Evolutionary conservation across 2,888 invertebrate species (phyloP), one percentile per base, ranked within the genome.

Genomic region (Drosophila niveifrons): DNA sequence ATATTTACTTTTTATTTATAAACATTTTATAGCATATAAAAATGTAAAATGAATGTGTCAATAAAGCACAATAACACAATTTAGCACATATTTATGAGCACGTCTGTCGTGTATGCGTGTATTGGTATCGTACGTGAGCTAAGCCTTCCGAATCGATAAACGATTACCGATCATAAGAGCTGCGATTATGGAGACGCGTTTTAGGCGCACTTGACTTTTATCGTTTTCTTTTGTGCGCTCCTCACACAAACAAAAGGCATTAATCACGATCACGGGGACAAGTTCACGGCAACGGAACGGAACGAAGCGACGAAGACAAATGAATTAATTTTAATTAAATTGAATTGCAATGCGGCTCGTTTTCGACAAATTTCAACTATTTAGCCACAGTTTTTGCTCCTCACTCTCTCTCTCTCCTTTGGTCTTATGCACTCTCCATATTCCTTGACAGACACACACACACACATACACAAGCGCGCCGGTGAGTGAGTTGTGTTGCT

Each of bases 1-100:
- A 78, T 81, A 83, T 88, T 88, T 80, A 86, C 75, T 86, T 73
- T 86, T 83, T 84, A 84, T 88, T 84, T 84, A 86, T 84, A 86
- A 83, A 86, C 75, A 80, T 80, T 86, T 78, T 75, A 77, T 77
- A 82, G 67, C 72, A 63, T 70, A 82, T 82, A 66, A 69, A 84
- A 79, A 75, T 75, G 75, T 75, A 75, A 78, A 66, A 81, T 69
- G 59, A 72, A 67, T 68, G 66, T 76, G 86, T 79, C 64, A 80
- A 73, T 74, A 82, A 80, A 55, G 67, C 64, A 68, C 70, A 64
- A 43, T 74, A 55, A 67, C 64, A 68, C 65, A 64, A 44, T 75
- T 74, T 63, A 50, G 66, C 68, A 76, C 56, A 62, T 58, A 31
- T 61, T 59, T 67, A 64, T 56, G 44, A 31, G 43, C 31, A 55